These are phyloP conservation scores for Riparia riparia DNA, from an alignment of 2,113 vertebrate genomes.

Conservation along the genomic window DNA sequence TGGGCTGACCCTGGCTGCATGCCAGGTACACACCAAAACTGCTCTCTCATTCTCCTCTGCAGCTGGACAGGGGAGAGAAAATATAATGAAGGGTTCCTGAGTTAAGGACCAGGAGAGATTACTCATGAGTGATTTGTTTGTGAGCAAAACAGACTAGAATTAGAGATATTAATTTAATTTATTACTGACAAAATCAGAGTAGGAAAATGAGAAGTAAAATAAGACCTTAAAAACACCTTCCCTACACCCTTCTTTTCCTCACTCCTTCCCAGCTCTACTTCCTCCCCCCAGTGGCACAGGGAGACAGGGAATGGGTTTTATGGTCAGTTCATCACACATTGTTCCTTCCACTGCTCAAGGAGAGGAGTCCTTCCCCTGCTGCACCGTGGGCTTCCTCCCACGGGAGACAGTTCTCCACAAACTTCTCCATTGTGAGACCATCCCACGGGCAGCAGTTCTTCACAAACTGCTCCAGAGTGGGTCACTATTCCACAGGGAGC, in stretches of 20 bases:
- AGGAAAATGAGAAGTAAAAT: background rate
- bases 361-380: background rate
- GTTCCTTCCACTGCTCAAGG: background rate
- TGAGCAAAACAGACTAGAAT: background rate
- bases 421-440: background rate
- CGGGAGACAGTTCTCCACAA: rapidly evolving
- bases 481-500: background rate
- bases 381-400: rapidly evolving
- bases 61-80: background rate
- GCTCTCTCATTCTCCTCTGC: background rate
- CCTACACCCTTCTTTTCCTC: background rate
- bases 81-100: background rate
- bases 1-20: background rate
- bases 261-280: background rate
- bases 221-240: background rate
- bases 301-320: background rate
- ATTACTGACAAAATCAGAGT: background rate
- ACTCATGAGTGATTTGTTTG: background rate
- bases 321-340: rapidly evolving
- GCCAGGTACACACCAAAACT: background rate
- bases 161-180: background rate
- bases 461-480: background rate
- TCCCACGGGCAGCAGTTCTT: rapidly evolving
- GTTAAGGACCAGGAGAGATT: background rate
- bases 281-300: rapidly evolving